Percentiles rank a stretch among this genome's conserved stretches.
Conservation (phyloP, 2,113 vertebrate species). For the Catharus bicknelli region DNA sequence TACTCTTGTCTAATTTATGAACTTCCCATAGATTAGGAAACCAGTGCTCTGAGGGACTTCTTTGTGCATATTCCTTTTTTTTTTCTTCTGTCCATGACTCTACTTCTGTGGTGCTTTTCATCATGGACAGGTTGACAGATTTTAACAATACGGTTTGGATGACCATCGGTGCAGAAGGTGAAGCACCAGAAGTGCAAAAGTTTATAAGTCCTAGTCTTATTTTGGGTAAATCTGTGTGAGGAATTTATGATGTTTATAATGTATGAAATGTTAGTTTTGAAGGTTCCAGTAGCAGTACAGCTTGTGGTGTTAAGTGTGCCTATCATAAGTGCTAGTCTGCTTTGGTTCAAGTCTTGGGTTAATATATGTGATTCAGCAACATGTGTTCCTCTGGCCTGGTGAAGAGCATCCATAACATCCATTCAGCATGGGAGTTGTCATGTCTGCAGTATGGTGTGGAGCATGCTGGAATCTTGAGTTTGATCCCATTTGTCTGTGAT, state of each 20-base stretch:
- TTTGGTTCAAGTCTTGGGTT: not conserved
- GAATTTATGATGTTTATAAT: not conserved
- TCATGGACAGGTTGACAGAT: not conserved
- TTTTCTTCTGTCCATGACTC: not conserved
- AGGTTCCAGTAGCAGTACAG: not conserved
- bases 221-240: not conserved
- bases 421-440: accelerated
- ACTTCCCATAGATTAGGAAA: not conserved
- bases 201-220: accelerated
- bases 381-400: not conserved
- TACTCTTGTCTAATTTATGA: not conserved
- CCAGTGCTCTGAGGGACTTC: not conserved
- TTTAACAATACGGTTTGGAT: not conserved
- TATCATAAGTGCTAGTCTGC: not conserved
- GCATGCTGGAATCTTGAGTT: not conserved
- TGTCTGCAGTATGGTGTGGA: not conserved
- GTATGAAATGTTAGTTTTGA: not conserved
- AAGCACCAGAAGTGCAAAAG: not conserved
- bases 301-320: not conserved
- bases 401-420: not conserved
- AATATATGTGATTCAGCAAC: not conserved
- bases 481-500: not conserved
- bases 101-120: not conserved
- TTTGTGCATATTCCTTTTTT: not conserved
- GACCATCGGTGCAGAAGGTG: not conserved